Evolutionary conservation across 2,888 invertebrate species (phyloP), one percentile per base, ranked within the genome.

Genomic region (Catocala fraxini): DNA sequence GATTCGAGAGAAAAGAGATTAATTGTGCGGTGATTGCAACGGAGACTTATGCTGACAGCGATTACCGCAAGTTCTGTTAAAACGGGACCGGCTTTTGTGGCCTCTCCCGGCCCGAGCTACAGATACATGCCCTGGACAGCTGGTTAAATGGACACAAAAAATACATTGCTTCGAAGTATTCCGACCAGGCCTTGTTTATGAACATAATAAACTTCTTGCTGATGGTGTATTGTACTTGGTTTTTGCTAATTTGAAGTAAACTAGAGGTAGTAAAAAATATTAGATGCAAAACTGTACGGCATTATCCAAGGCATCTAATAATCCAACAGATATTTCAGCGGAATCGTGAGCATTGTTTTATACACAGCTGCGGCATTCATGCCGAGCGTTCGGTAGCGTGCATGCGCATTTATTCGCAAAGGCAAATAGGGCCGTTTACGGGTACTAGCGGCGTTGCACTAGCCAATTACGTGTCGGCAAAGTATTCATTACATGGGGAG

Each of bases 61-160:
- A 86, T 89, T 88, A 90, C 88, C 88, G 88, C 87, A 88, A 89
- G 81, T 79, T 81, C 83, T 83, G 79, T 84, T 82, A 83, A 82
- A 91, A 91, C 92, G 92, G 91, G 87, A 90, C 78, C 73, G 77
- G 77, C 82, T 81, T 88, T 88, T 88, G 86, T 87, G 82, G 80
- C 74, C 77, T 82, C 42, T 84, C 79, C 81, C 73, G 60, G 66
- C n/a, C 59, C 62, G 62, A 61, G 53, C 75, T 78, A 75, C 75
- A 78, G 77, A 77, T 80, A 82, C 84, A 82, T 78, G 78, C 56
- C 75, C 75, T 71, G 79, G 81, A 77, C 83, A 79, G 83, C 79
- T 82, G 82, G 74, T 75, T 80, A 81, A 75, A 73, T 73, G 69
- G 56, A 73, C 65, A 77, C 77, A 84, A 86, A 87, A 88, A 87